Evolutionary conservation across 2,888 invertebrate genomes (phyloP), one percentile per base, ranked within the genome.

Genomic region (Ichneumon xanthorius): DNA sequence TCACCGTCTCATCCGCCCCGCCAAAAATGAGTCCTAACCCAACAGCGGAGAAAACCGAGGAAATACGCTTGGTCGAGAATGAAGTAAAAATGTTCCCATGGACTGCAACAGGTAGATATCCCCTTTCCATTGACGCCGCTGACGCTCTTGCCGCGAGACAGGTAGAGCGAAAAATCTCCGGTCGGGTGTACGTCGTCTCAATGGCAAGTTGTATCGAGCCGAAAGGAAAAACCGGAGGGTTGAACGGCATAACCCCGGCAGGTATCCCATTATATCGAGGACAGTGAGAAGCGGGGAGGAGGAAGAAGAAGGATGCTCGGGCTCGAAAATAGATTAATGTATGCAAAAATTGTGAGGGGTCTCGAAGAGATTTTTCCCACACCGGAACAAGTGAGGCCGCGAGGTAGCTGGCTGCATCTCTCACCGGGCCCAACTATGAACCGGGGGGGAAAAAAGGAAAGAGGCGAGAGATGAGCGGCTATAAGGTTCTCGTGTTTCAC

Each of bases 91-190:
- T 91, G 90, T 93, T 92, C 92, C 91, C 92, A 92, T 91, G 91
- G 89, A 89, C 22, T 90, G 65, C 89, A 90, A 93, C 93, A 94
- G 93, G 93, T 94, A 93, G 93, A 87, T 92, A 92, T 93, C 92
- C 92, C 86, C 87, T 93, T 92, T 91, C 93, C 90, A 92, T 93
- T 93, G 91, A 92, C 45, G 86, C 58, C n/a, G 14, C 45, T 50
- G 33, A 45, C 16, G 53, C 26, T 40, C 22, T 55, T 7, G 50
- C 58, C 14, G 48, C 5, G 30, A 90, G 90, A 92, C 93, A 93
- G 93, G 93, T 93, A 92, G 91, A 89, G 85, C 84, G 83, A 84
- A 88, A 88, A 82, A 83, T 87, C 86, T 84, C 87, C 76, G 78
- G 82, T 85, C 81, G 83, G 40, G 84, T 88, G 82, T 85, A 79